Conservation (phyloP, 2,113 vertebrate genomes). For the Ictalurus punctatus region DNA sequence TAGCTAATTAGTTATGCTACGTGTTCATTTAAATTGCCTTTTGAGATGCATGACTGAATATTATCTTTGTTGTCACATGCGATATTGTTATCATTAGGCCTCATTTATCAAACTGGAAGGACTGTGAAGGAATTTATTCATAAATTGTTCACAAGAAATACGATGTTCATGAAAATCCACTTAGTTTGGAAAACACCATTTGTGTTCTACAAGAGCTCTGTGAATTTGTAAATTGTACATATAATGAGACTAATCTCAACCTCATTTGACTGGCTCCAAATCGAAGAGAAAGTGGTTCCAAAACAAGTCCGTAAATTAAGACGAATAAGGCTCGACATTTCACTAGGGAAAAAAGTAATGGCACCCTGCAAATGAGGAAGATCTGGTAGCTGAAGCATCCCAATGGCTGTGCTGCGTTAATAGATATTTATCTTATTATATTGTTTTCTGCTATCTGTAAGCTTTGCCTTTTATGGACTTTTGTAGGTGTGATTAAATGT, state of each 20-base stretch:
- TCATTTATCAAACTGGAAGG: background rate
- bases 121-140: background rate
- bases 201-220: background rate
- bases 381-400: background rate
- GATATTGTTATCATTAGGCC: background rate
- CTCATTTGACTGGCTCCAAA: background rate
- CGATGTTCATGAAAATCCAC: background rate
- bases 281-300: background rate
- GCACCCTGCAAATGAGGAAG: background rate
- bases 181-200: background rate
- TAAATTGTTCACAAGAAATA: background rate
- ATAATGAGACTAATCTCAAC: background rate
- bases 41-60: background rate
- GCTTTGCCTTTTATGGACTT: background rate
- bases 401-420: background rate
- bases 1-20: background rate
- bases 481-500: background rate
- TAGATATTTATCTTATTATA: background rate
- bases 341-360: background rate
- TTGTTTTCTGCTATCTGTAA: background rate
- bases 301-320: background rate
- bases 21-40: background rate
- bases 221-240: background rate
- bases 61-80: background rate
- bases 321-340: background rate